Percentiles rank a stretch among this genome's conserved stretches.
These are phyloP conservation scores for Pseudochirops cupreus DNA, from an alignment of 2,797 vertebrate genomes.

Conservation along the genomic window DNA sequence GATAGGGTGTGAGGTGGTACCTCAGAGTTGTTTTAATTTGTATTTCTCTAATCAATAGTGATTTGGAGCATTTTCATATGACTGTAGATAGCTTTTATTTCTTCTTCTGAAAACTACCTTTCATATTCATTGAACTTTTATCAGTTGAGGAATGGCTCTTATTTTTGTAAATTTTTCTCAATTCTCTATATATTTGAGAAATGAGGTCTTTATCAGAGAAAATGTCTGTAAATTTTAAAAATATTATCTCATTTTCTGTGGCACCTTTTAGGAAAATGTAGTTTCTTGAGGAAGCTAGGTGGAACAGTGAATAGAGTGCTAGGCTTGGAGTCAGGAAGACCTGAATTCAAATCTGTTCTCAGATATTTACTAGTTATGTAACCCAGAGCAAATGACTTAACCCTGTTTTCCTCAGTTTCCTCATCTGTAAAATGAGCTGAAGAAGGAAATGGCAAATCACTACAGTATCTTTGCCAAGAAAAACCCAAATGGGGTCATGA, in stretches of 20 bases:
- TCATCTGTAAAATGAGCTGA: not conserved
- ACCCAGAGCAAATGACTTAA: not conserved
- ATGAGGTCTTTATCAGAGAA: not conserved
- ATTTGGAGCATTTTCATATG: not conserved
- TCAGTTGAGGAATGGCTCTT: not conserved
- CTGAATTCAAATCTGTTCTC: not conserved
- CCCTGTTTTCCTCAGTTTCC: not conserved
- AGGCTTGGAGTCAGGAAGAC: not conserved
- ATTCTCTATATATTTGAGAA: not conserved
- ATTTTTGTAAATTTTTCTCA: not conserved
- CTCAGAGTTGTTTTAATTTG: not conserved
- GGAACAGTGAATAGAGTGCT: not conserved
- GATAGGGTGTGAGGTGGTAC: not conserved
- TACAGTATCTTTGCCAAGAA: not conserved
- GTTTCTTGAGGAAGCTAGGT: not conserved
- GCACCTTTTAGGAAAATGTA: not conserved
- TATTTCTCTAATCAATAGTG: not conserved
- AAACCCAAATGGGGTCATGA: not conserved
- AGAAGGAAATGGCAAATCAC: not conserved
- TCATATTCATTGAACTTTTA: not conserved
- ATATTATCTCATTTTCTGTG: not conserved
- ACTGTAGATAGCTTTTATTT: not conserved
- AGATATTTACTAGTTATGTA: not conserved
- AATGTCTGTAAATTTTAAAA: not conserved
- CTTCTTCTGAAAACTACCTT: not conserved